Evolutionary conservation across 2,888 invertebrate species (phyloP), one percentile per base, ranked within the genome.

Genomic region (Apantesis nais): DNA sequence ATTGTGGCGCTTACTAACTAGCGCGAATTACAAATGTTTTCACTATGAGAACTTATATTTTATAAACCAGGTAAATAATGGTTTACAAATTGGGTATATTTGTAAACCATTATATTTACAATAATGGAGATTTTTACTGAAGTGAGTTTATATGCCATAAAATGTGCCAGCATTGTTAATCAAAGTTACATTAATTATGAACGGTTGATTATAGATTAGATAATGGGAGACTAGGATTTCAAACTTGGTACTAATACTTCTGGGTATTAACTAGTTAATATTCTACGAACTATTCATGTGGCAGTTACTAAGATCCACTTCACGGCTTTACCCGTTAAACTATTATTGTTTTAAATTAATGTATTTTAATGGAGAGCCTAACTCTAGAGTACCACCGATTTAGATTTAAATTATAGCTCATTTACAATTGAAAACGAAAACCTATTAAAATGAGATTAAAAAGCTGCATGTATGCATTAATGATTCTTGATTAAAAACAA

Each of bases 21-120:
- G 67, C 68, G 67, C 44, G 60, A 74, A 78, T 73, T 78, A 79
- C 66, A 74, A 80, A 80, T 73, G 66, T 74, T 74, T 71, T 74
- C 63, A 65, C 77, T 16, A 72, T 55, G 69, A 78, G 77, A 77
- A 80, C 48, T 66, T 78, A 7, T 58, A 75, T 75, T 72, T 71
- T 25, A 58, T 67, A 48, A 52, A 68, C 62, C 60, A 79, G 63
- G 63, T 60, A 71, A 67, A 70, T 68, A 70, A 70, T 73, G 65
- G 75, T 71, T 74, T 73, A 76, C 72, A 63, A 65, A n/a, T n/a
- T n/a, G n/a, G n/a, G n/a, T n/a, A n/a, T n/a, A n/a, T n/a, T n/a
- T n/a, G n/a, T n/a, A n/a, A n/a, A n/a, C n/a, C n/a, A n/a, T n/a
- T n/a, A n/a, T 66, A 62, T 25, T n/a, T 31, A n/a, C 41, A 41